Conservation (phyloP, 2,888 invertebrate genomes). For the Zygothrica quintamaculata region DNA sequence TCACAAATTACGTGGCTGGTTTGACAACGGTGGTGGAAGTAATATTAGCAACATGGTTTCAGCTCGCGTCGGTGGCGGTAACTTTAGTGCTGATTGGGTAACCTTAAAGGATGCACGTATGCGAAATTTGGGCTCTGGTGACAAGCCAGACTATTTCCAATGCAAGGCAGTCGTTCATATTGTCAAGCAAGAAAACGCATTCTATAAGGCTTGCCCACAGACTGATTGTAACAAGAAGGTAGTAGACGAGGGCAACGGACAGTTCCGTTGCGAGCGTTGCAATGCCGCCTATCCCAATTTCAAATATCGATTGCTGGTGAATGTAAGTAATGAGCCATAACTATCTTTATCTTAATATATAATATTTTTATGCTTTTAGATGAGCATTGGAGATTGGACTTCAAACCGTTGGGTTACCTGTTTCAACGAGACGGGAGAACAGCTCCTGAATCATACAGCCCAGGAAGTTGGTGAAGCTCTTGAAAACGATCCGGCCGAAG, state of each 20-base stretch:
- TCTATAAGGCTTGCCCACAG: slow-evolving; percentile 96
- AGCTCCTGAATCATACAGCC: slow-evolving; percentile 89
- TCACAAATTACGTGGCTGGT: slow-evolving; percentile 95
- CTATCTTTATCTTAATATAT: not conserved
- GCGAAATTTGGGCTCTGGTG: slow-evolving; percentile 89
- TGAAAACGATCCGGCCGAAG: slow-evolving; percentile 88
- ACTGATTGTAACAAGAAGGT: slow-evolving; percentile 98
- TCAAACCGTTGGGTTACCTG: slow-evolving; percentile 95
- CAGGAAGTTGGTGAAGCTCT: slow-evolving; percentile 92
- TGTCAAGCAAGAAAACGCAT: slow-evolving; percentile 91
- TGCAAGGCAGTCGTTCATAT: slow-evolving; percentile 91
- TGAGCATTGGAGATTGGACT: slow-evolving; percentile 93
- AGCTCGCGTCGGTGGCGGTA: slow-evolving; percentile 85
- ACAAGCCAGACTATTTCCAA: slow-evolving; percentile 93
- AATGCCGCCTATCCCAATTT: slow-evolving; percentile 92
- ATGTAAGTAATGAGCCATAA: slow-evolving; percentile 86
- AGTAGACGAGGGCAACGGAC: slow-evolving; percentile 93
- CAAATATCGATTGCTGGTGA: slow-evolving; percentile 92
- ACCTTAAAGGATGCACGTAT: slow-evolving; percentile 90
- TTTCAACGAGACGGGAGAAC: slow-evolving; percentile 93
- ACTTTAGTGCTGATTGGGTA: slow-evolving; percentile 88
- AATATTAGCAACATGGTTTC: slow-evolving; percentile 88
- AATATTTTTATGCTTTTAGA: slow-evolving; percentile 85
- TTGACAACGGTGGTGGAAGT: slow-evolving; percentile 90
- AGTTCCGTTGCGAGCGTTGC: slow-evolving; percentile 98